Evolutionary conservation across 2,888 invertebrate genomes (phyloP), one percentile per base, ranked within the genome.

Genomic region (Drosophila phalerata): DNA sequence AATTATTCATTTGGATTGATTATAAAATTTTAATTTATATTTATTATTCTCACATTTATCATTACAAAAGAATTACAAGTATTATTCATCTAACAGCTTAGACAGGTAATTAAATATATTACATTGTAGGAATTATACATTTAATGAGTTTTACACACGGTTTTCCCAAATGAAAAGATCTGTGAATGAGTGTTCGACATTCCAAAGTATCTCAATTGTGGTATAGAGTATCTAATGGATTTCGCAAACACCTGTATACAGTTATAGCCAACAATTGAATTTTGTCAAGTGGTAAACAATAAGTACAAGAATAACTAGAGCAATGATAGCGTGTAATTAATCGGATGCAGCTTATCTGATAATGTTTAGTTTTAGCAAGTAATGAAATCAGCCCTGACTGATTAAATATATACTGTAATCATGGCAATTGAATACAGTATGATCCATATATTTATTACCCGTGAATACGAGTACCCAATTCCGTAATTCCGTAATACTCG

Each of bases 341-440:
- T 55, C 68, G 63, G 47, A n/a, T 32, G 8, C 0, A 15, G 55
- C 63, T 77, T 72, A 75, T 63, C 73, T 49, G 56, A n/a, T 62
- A 30, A 42, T 51, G 60, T 49, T 61, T 68, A 49, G 32, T 43
- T 57, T 57, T 40, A n/a, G 57, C 37, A 34, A 57, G 8, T 63
- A 69, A 69, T 63, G 73, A 73, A 75, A 70, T 65, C 60, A 25
- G 32, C 17, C 13, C 10, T 0, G 22, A 10, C 42, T 69, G 69
- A 71, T 69, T 48, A 63, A 43, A 28, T 28, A 28, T 25, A 28
- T 6, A 37, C n/a, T 13, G 51, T 30, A 11, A 10, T n/a, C 17
- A 40, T 30, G 15, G 15, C 47, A 47, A 48, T 28, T 10, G 34
- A 13, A 32, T 17, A 40, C 15, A 17, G 40, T 43, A 15, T 15